A percentile compares a stretch with the other conserved stretches of the same genome.
Conservation (phyloP, 2,113 vertebrate genomes). For the Australoheros scitulus region DNA sequence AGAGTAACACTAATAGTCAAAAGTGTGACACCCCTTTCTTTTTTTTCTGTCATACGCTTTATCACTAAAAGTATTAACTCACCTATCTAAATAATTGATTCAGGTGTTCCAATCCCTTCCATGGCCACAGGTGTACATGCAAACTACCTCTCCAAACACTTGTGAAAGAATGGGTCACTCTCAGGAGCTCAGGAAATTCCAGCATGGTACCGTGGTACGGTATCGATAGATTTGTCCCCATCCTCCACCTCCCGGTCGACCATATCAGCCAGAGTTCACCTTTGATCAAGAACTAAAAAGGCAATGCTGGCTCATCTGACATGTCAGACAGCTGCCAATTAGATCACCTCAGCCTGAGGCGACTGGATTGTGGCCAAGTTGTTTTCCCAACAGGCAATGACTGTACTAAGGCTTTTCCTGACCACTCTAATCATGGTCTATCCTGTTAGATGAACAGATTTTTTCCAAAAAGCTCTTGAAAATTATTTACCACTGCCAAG, state of each 20-base stretch:
- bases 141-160: too few relatives aligned
- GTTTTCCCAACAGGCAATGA: constrained; percentile 15
- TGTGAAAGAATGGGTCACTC: too few relatives aligned
- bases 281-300: constrained; percentile 66
- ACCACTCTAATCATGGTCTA: constrained; percentile 5
- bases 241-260: too few relatives aligned
- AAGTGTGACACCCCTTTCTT: too few relatives aligned
- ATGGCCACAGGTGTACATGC: too few relatives aligned
- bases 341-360: constrained; percentile 63
- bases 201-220: too few relatives aligned
- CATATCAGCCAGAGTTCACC: constrained; percentile 36
- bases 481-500: constrained; percentile 27
- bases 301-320: constrained; percentile 49
- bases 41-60: too few relatives aligned
- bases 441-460: not conserved
- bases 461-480: not conserved
- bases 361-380: constrained; percentile 32
- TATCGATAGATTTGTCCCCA: not conserved
- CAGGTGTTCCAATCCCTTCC: too few relatives aligned
- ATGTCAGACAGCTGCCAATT: constrained; percentile 70
- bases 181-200: too few relatives aligned
- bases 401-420: constrained; percentile 11
- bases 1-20: too few relatives aligned
- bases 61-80: too few relatives aligned
- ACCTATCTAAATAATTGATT: too few relatives aligned